Evolutionary conservation across 2,113 vertebrate species (phyloP).

Genomic region (Poecilia latipinna): DNA sequence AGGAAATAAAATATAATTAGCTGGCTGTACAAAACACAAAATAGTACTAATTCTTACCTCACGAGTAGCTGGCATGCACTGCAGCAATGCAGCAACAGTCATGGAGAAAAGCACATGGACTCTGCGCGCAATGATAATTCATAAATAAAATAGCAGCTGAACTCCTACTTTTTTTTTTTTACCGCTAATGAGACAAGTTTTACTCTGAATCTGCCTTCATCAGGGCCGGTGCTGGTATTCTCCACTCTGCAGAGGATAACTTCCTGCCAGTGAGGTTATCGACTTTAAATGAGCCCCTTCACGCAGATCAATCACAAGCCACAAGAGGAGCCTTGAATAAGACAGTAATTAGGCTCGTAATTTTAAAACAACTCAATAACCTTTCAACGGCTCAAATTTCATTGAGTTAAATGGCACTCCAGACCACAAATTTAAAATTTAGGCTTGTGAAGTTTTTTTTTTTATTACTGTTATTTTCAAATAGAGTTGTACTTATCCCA

Average conservation of each 20-base stretch:
- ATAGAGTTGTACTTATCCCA: no score
- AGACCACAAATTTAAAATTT: background rate
- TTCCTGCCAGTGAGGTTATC: background rate
- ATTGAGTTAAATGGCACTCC: background rate
- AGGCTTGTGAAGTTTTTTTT: background rate
- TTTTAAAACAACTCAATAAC: background rate
- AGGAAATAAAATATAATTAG: background rate
- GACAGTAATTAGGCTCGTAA: background rate
- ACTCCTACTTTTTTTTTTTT: no score
- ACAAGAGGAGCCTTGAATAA: background rate
- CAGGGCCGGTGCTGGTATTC: no score
- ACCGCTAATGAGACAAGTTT: no score
- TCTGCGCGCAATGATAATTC: no score
- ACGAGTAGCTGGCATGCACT: background rate
- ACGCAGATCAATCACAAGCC: background rate
- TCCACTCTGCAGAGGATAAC: background rate
- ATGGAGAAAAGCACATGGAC: background rate
- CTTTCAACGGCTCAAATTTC: no score
- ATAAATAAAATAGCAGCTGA: no score
- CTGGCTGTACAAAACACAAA: background rate
- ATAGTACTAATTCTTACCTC: background rate
- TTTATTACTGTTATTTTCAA: no score
- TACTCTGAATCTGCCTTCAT: background rate
- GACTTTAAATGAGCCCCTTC: background rate
- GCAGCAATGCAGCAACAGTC: background rate